phyloP scores from a whole-genome alignment of 1,140 invertebrate genomes.

The Colletes latitarsis region DNA sequence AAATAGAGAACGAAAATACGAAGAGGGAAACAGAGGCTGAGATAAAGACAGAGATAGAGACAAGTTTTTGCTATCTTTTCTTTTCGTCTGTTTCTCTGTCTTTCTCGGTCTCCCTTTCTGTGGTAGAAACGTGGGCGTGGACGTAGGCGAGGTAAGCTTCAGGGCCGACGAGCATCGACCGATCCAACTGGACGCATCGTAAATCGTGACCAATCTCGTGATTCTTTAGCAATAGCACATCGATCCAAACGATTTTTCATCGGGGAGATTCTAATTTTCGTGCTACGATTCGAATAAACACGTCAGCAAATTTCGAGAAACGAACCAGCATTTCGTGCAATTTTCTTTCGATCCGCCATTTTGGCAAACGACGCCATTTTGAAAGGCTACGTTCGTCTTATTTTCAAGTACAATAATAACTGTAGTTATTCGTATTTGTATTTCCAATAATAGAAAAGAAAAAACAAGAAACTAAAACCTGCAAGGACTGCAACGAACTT shows the following conservation, averaged over 20 bases:
- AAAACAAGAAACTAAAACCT: too few relatives aligned
- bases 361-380: too few relatives aligned
- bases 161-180: constrained; percentile 65
- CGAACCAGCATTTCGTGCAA: not conserved
- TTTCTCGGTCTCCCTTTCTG: not conserved
- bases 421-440: too few relatives aligned
- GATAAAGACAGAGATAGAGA: constrained; percentile 42
- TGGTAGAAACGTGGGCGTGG: constrained; percentile 63
- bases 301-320: not conserved
- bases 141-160: constrained; percentile 68
- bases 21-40: constrained; percentile 8
- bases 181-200: constrained; percentile 57
- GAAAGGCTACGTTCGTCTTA: too few relatives aligned
- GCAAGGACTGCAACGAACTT: too few relatives aligned
- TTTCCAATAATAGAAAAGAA: too few relatives aligned
- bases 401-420: too few relatives aligned
- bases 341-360: too few relatives aligned
- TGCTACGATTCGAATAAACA: not conserved
- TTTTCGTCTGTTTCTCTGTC: constrained; percentile 10
- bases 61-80: constrained; percentile 27
- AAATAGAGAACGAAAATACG: not conserved
- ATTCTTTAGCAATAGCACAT: constrained; percentile 38
- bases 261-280: not conserved
- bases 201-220: constrained; percentile 50
- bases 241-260: constrained; percentile 46